Conservation (phyloP, 1,140 invertebrate species). For the Oncopodura yosiiana region DNA sequence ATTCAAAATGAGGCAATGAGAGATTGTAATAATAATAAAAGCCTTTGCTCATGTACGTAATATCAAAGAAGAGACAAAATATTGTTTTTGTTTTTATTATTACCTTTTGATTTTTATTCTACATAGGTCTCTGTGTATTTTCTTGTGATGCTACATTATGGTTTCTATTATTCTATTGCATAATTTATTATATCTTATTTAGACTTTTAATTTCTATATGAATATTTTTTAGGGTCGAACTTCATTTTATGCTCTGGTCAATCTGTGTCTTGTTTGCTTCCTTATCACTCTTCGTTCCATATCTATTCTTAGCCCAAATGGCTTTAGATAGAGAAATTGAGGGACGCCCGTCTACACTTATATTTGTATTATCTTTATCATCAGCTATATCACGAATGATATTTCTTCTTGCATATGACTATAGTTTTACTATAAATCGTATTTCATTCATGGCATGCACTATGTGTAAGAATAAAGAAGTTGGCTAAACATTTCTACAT, state of each 20-base stretch:
- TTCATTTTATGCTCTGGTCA: constrained; percentile 15
- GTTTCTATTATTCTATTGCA: no score
- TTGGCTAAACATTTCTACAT: neutral
- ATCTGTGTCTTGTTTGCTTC: neutral
- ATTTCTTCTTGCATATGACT: neutral
- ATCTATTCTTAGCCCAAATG: constrained; percentile 3
- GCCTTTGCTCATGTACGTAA: neutral
- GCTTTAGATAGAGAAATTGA: neutral
- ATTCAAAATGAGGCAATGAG: neutral
- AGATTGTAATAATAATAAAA: neutral
- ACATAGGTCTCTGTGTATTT: constrained; percentile 14
- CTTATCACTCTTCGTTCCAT: constrained; percentile 12
- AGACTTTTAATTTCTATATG: no score
- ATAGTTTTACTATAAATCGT: constrained; percentile 12
- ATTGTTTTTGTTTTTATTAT: neutral
- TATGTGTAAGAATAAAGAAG: constrained; percentile 3
- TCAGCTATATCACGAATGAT: neutral
- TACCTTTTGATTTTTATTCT: neutral
- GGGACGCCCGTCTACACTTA: neutral
- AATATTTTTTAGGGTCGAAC: neutral
- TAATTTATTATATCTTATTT: no score
- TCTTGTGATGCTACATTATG: no score
- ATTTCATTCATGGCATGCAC: neutral
- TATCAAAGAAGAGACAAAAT: neutral
- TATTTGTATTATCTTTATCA: constrained; percentile 6